A percentile compares a stretch with the other conserved stretches of the same genome.
These are phyloP conservation scores for Marmota monax DNA, from an alignment of 2,113 vertebrate genomes.

Conservation along the genomic window DNA sequence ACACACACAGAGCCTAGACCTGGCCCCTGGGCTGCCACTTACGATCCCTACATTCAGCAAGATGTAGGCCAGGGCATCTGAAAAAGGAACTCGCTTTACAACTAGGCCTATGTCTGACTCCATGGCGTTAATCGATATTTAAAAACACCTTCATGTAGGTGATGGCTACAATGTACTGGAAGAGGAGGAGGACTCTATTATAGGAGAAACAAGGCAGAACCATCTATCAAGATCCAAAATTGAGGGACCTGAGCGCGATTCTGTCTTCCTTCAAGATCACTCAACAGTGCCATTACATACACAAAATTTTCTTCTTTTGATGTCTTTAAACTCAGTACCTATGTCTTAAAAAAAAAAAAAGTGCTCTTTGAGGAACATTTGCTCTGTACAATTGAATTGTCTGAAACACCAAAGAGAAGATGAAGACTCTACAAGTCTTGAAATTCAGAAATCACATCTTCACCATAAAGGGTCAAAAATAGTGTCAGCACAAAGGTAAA, in stretches of 20 bases:
- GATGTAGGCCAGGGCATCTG: neutral
- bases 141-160: neutral
- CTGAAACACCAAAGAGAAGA: slow-evolving; percentile 31
- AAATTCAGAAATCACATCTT: neutral
- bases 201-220: neutral
- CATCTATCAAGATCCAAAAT: neutral
- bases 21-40: neutral
- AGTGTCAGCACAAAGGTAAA: slow-evolving; percentile 32
- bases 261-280: neutral
- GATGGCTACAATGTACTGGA: neutral
- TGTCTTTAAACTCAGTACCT: slow-evolving; percentile 52
- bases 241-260: neutral
- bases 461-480: slow-evolving; percentile 3
- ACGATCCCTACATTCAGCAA: neutral
- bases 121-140: neutral
- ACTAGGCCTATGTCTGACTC: neutral
- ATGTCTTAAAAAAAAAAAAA: slow-evolving; percentile 6
- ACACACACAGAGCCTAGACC: neutral
- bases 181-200: neutral
- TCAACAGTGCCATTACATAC: neutral
- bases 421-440: neutral
- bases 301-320: neutral
- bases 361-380: neutral
- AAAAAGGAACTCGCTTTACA: neutral
- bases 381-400: neutral